These are phyloP conservation scores for Trematocara zebra DNA, from an alignment of 2,113 vertebrate species.

Conservation along the genomic window DNA sequence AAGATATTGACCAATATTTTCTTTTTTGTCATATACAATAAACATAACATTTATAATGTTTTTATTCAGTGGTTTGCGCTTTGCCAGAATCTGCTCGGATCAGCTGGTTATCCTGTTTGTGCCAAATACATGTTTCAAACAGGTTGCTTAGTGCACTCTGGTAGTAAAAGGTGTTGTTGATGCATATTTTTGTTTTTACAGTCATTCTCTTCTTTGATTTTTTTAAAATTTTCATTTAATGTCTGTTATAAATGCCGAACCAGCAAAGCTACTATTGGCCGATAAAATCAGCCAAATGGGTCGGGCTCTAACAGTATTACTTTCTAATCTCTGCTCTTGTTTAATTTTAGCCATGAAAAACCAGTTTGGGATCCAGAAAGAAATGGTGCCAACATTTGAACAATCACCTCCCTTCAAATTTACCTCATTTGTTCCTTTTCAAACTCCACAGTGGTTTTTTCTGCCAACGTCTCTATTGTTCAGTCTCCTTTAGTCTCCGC, in stretches of 20 bases:
- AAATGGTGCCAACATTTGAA: background rate
- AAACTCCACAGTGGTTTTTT: background rate
- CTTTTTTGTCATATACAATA: background rate
- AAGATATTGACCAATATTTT: background rate
- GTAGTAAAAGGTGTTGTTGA: background rate
- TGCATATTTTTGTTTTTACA: background rate
- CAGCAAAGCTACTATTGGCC: background rate
- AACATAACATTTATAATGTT: background rate
- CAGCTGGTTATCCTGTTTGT: background rate
- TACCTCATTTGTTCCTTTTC: background rate
- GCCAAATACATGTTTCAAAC: background rate
- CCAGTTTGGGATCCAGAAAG: background rate
- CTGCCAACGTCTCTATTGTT: background rate
- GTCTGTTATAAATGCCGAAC: background rate
- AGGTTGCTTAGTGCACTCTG: background rate
- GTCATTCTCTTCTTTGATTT: background rate
- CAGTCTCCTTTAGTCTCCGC: background rate
- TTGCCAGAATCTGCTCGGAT: rapidly evolving
- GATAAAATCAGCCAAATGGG: background rate
- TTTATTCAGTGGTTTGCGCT: background rate
- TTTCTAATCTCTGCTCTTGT: background rate
- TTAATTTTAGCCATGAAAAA: background rate
- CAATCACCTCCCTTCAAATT: background rate
- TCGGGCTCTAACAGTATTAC: background rate
- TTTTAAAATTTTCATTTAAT: background rate